These are phyloP conservation scores for Parapsyche elsis DNA, from an alignment of 1,140 invertebrate genomes.

Conservation along the genomic window DNA sequence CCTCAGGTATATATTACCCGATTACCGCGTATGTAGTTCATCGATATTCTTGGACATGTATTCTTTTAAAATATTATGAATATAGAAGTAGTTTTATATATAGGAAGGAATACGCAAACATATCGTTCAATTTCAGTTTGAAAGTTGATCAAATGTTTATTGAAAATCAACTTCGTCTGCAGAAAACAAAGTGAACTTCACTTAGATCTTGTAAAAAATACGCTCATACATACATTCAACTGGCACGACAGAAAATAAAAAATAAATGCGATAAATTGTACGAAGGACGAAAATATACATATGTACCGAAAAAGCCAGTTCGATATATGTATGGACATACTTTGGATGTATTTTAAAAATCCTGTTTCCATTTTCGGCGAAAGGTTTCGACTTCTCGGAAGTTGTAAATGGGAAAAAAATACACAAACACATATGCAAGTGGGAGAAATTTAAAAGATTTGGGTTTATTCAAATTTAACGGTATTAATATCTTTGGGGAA, in stretches of 20 bases:
- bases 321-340: not conserved
- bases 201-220: too few species aligned
- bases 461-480: too few species aligned
- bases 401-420: not conserved
- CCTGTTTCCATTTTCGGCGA: not conserved
- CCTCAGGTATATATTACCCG: conserved; percentile 18
- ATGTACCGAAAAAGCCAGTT: not conserved
- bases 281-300: not conserved
- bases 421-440: too few species aligned
- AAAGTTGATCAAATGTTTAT: not conserved
- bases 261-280: not conserved
- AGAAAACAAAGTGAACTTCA: too few species aligned
- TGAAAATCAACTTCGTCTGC: too few species aligned
- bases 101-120: not conserved
- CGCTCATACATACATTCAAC: too few species aligned
- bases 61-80: too few species aligned
- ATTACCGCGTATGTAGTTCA: too few species aligned
- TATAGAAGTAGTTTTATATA: too few species aligned
- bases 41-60: not conserved
- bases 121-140: not conserved
- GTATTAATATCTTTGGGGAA: too few species aligned
- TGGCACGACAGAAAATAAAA: not conserved
- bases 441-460: too few species aligned
- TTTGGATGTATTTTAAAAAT: not conserved
- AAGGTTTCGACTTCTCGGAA: not conserved